Evolutionary conservation across 2,797 vertebrate genomes (phyloP).

Genomic region (Amphiprion clarkii): DNA sequence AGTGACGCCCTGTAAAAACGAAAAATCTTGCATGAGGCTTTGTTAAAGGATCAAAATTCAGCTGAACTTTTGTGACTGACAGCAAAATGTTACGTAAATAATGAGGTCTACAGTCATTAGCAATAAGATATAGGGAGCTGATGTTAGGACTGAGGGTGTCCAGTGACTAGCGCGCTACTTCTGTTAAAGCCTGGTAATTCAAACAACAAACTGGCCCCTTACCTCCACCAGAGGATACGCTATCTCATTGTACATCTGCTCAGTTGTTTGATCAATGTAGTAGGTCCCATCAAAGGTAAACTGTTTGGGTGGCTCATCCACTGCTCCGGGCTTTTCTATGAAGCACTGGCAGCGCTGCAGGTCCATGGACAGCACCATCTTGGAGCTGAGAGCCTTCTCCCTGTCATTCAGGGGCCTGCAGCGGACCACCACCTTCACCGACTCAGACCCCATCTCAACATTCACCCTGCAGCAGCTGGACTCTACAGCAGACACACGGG

Average conservation of each 20-base stretch:
- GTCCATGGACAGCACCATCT: conserved; percentile 84
- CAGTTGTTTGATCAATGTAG: conserved; percentile 85
- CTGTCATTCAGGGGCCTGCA: conserved; percentile 88
- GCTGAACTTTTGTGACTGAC: conserved; percentile 42
- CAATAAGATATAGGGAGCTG: conserved; percentile 54
- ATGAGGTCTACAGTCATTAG: conserved; percentile 52
- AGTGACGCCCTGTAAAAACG: conserved; percentile 86
- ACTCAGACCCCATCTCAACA: conserved; percentile 86
- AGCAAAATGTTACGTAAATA: conserved; percentile 52
- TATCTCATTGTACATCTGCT: conserved; percentile 93
- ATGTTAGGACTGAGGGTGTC: conserved; percentile 51
- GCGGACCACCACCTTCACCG: conserved; percentile 90
- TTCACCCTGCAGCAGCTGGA: neutral
- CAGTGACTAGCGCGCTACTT: conserved; percentile 53
- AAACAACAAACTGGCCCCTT: conserved; percentile 35
- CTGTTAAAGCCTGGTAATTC: neutral
- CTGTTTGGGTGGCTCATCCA: conserved; percentile 87
- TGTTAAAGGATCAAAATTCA: neutral
- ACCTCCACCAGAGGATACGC: conserved; percentile 92
- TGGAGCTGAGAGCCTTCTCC: conserved; percentile 85
- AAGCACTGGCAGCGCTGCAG: conserved; percentile 86
- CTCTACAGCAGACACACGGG: neutral
- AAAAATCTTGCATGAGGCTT: neutral
- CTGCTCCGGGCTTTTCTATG: conserved; percentile 83
- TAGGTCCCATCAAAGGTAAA: conserved; percentile 94